Evolutionary conservation across 2,113 vertebrate species (phyloP).

Genomic region (Alectura lathami): DNA sequence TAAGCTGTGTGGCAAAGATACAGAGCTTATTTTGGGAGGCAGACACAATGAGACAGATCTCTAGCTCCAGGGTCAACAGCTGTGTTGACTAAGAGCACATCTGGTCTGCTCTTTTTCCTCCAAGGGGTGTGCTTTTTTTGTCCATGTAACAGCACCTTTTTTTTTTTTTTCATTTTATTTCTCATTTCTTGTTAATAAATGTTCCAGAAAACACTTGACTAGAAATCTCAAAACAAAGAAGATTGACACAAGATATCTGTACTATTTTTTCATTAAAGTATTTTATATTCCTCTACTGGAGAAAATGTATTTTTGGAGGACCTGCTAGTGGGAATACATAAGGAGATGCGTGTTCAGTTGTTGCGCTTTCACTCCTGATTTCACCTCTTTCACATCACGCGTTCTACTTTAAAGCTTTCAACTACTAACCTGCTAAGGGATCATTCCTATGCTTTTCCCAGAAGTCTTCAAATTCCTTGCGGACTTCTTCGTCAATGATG

Average conservation of each 20-base stretch:
- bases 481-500: slow-evolving; percentile 83
- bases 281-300: neutral
- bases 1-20: neutral
- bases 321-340: neutral
- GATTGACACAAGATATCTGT: neutral
- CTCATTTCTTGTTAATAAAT: neutral
- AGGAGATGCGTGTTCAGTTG: neutral
- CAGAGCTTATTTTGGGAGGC: neutral
- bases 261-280: neutral
- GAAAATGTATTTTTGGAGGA: neutral
- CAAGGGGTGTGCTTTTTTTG: neutral
- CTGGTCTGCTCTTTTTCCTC: neutral
- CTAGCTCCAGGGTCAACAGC: neutral
- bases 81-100: neutral
- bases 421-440: slow-evolving; percentile 86
- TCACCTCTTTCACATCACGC: neutral
- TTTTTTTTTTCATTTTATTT: neutral
- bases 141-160: neutral
- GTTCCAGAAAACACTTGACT: neutral
- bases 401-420: neutral
- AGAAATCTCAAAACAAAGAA: neutral
- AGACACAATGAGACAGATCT: neutral
- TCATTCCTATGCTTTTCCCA: slow-evolving; percentile 84
- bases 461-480: slow-evolving; percentile 90
- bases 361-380: neutral